These are phyloP conservation scores for Battus philenor DNA, from an alignment of 1,140 invertebrate species.

Conservation along the genomic window DNA sequence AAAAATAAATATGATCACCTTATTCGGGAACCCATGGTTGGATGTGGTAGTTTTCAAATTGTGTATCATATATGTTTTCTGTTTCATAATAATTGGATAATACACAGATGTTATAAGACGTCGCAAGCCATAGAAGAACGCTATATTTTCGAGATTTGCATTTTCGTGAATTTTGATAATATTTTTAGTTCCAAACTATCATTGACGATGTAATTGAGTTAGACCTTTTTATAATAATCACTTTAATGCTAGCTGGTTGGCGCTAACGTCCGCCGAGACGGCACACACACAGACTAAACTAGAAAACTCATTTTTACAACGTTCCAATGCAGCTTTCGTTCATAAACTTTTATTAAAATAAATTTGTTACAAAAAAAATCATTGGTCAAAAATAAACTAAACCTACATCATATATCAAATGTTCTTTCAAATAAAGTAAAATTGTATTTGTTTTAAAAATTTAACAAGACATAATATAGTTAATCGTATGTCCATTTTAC, in stretches of 20 bases:
- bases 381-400: too few relatives aligned
- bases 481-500: too few relatives aligned
- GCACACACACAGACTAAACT: not conserved
- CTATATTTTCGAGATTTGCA: conserved; percentile 27
- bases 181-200: conserved; percentile 37
- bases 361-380: too few relatives aligned
- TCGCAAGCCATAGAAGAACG: conserved; percentile 58
- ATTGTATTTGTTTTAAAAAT: too few relatives aligned
- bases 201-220: conserved; percentile 24
- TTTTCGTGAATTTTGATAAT: conserved; percentile 30
- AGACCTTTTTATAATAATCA: conserved; percentile 18
- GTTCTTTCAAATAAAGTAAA: too few relatives aligned
- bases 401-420: too few relatives aligned
- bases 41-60: conserved; percentile 49
- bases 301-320: too few relatives aligned
- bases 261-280: conserved; percentile 7
- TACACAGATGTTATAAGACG: conserved; percentile 42
- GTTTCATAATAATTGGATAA: conserved; percentile 26
- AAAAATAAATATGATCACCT: conserved; percentile 36
- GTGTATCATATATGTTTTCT: conserved; percentile 38
- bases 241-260: conserved; percentile 11
- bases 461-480: too few relatives aligned
- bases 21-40: conserved; percentile 68
- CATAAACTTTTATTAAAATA: too few relatives aligned
- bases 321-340: too few relatives aligned